Evolutionary conservation across 2,113 vertebrate genomes (phyloP), one percentile per base, ranked within the genome.

Genomic region (Orycteropus afer): DNA sequence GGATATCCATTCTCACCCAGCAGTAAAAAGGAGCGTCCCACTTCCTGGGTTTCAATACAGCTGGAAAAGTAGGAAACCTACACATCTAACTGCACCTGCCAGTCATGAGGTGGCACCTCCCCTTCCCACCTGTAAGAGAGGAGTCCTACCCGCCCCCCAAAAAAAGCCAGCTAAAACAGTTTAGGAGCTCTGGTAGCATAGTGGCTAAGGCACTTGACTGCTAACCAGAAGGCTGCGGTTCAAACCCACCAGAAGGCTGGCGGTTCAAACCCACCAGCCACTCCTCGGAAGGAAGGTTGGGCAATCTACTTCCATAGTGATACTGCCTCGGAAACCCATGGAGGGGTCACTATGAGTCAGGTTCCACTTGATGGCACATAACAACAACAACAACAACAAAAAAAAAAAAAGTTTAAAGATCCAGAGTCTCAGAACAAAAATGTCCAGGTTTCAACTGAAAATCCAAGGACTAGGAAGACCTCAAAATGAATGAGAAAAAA

Each of bases 351-450:
- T n/a, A n/a, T n/a, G n/a, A n/a, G n/a, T n/a, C n/a, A n/a, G n/a
- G n/a, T n/a, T n/a, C n/a, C n/a, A n/a, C n/a, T n/a, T n/a, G n/a
- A n/a, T n/a, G n/a, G n/a, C n/a, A n/a, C n/a, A n/a, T n/a, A n/a
- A n/a, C n/a, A n/a, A n/a, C n/a, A n/a, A n/a, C n/a, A n/a, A n/a
- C n/a, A n/a, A n/a, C n/a, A n/a, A n/a, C n/a, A n/a, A n/a, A n/a
- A n/a, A n/a, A n/a, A n/a, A n/a, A n/a, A n/a, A 63, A 23, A 59
- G 23, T 78, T 0, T 89, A 20, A 53, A 69, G 37, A 79, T 37
- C 6, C 51, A 95, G 40, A 94, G 57, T 23, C 57, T 79, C 63
- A 84, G 63, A 71, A 85, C 47, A 92, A 94, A 91, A 94, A 94
- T 34, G 5, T 83, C 1, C 25, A 63, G 18, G 5, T 69, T 87